These are phyloP conservation scores for Orientallactaga bullata DNA, from an alignment of 2,113 vertebrate genomes.

Conservation along the genomic window DNA sequence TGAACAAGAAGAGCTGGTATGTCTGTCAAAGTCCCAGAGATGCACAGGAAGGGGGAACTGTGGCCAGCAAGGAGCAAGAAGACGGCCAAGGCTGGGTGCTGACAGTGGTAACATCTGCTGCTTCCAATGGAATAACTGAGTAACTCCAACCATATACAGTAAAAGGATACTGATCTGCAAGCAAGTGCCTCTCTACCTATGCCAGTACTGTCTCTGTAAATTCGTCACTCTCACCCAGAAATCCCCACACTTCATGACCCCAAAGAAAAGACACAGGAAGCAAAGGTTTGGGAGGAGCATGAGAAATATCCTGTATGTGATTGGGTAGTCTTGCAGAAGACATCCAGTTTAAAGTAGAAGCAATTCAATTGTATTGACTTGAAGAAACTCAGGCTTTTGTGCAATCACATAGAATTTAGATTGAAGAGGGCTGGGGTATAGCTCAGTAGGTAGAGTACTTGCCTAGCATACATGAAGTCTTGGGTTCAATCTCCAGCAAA, in stretches of 20 bases:
- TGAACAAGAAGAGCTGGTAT: neutral
- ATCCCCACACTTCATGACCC: neutral
- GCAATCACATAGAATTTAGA: neutral
- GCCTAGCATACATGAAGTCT: too few relatives aligned
- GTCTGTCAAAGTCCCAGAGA: neutral
- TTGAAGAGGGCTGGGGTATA: neutral
- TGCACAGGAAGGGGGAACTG: neutral
- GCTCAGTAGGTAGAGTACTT: too few relatives aligned
- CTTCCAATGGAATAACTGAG: neutral
- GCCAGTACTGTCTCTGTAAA: neutral
- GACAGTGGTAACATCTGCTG: neutral
- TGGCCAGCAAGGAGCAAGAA: neutral
- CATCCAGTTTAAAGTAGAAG: neutral
- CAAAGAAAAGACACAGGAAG: neutral
- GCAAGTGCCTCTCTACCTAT: neutral
- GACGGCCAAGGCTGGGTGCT: neutral
- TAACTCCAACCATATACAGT: neutral
- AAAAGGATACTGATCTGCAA: neutral
- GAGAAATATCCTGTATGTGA: neutral
- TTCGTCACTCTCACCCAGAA: neutral
- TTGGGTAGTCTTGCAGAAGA: neutral
- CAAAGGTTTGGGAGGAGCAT: neutral
- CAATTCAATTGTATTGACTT: neutral
- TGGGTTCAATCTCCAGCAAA: too few relatives aligned
- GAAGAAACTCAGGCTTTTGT: conserved; percentile 2